Conservation (phyloP, 2,797 vertebrate genomes). For the Eidolon dupreanum region DNA sequence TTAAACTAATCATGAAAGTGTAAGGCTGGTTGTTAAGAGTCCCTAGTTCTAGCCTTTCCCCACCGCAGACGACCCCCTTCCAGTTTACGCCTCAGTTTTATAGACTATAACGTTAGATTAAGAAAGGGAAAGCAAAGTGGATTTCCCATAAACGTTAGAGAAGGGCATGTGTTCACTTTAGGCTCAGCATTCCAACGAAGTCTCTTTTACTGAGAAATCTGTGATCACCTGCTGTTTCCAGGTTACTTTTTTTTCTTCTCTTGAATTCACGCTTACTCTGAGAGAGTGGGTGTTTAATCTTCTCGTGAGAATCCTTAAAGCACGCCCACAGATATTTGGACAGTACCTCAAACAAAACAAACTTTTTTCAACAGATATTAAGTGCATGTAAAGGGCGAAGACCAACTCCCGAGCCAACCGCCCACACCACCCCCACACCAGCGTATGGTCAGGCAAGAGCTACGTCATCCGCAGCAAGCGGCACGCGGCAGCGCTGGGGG, state of each 20-base stretch:
- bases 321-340: not conserved
- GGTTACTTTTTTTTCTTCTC: slow-evolving; percentile 21
- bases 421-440: not conserved
- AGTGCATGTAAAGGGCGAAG: not conserved
- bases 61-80: not conserved
- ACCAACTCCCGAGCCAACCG: accelerated
- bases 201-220: slow-evolving; percentile 21
- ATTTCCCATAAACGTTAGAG: not conserved
- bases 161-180: not conserved
- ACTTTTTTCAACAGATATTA: not conserved
- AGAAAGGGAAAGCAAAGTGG: not conserved
- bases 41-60: not conserved
- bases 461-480: not conserved
- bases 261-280: not conserved
- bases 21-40: not conserved
- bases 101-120: not conserved
- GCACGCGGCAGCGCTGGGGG: not conserved
- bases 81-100: not conserved
- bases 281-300: not conserved
- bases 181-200: not conserved
- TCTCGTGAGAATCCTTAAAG: not conserved
- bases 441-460: too few species aligned
- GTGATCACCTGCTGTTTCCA: slow-evolving; percentile 46
- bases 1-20: not conserved
- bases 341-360: not conserved